Evolutionary conservation across 2,113 vertebrate species (phyloP).

Genomic region (Neotragus pygmaeus): DNA sequence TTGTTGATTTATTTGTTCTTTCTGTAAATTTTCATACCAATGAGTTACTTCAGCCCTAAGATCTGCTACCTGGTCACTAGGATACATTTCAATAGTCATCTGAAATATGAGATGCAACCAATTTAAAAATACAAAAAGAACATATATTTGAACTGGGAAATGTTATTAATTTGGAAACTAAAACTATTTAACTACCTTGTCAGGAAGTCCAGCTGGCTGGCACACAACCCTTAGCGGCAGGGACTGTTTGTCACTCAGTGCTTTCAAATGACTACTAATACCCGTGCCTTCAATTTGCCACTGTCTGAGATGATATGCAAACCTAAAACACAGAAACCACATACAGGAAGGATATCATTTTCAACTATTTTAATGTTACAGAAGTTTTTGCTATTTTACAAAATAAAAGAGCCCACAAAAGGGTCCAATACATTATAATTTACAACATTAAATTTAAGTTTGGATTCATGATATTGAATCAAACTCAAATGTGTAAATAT

Average conservation of each 20-base stretch:
- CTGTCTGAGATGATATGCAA: conserved; percentile 97
- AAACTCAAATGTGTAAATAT: conserved; percentile 1
- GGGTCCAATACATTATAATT: neutral
- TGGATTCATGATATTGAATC: neutral
- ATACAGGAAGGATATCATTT: neutral
- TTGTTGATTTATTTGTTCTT: conserved; percentile 98
- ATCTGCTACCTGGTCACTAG: conserved; percentile 98
- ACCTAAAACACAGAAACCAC: conserved; percentile 82
- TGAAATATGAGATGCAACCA: conserved; percentile 75
- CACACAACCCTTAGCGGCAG: conserved; percentile 96
- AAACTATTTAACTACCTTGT: conserved; percentile 85
- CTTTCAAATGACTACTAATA: conserved; percentile 98
- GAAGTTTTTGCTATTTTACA: conserved; percentile 16
- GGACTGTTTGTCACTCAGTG: conserved; percentile 97
- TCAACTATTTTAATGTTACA: neutral
- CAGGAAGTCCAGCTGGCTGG: conserved; percentile 96
- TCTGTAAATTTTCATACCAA: conserved; percentile 99
- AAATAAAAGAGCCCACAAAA: neutral
- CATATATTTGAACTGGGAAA: neutral
- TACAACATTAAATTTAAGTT: neutral
- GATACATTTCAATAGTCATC: conserved; percentile 99
- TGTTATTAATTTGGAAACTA: neutral
- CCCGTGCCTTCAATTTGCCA: conserved; percentile 99
- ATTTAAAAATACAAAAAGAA: conserved; percentile 31
- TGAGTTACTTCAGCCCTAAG: conserved; percentile 97